Percentiles rank a stretch among this genome's conserved stretches.
These are phyloP conservation scores for Heterocephalus glaber DNA, from an alignment of 2,113 vertebrate genomes.

Conservation along the genomic window DNA sequence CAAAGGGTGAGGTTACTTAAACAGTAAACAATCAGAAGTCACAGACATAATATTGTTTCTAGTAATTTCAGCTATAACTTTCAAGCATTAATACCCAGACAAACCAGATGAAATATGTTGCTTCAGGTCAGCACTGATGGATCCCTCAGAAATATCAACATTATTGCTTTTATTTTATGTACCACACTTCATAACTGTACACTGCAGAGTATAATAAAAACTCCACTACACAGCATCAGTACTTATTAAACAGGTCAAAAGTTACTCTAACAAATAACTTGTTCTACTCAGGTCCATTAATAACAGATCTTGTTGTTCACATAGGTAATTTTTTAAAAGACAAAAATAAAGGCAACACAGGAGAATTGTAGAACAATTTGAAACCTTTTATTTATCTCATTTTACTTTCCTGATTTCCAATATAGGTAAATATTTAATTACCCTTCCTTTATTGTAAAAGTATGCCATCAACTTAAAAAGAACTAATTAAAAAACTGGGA, in stretches of 20 bases:
- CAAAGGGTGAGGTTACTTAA: constrained; percentile 81
- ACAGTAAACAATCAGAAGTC: constrained; percentile 91
- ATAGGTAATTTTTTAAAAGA: constrained; percentile 67
- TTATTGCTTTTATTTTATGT: constrained; percentile 96
- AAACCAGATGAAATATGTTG: constrained; percentile 89
- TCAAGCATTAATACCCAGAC: constrained; percentile 85
- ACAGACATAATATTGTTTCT: constrained; percentile 92
- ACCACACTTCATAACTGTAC: constrained; percentile 90
- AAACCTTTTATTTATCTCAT: neutral
- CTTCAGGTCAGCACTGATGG: constrained; percentile 89
- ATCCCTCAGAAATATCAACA: constrained; percentile 93
- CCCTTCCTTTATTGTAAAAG: neutral
- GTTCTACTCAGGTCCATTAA: constrained; percentile 83
- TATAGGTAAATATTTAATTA: neutral
- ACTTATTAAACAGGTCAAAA: constrained; percentile 89
- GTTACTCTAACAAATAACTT: constrained; percentile 87
- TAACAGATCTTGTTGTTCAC: constrained; percentile 86
- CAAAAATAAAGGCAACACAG: constrained; percentile 7
- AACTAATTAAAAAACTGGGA: neutral
- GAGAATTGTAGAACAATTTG: neutral
- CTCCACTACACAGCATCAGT: constrained; percentile 81
- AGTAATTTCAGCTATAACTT: constrained; percentile 95
- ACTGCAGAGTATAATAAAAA: constrained; percentile 87
- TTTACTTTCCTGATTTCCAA: neutral
- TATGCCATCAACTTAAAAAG: neutral